A percentile compares a stretch with the other conserved stretches of the same genome.
Conservation (phyloP, 2,888 invertebrate species). For the Gnatocerus cornutus region DNA sequence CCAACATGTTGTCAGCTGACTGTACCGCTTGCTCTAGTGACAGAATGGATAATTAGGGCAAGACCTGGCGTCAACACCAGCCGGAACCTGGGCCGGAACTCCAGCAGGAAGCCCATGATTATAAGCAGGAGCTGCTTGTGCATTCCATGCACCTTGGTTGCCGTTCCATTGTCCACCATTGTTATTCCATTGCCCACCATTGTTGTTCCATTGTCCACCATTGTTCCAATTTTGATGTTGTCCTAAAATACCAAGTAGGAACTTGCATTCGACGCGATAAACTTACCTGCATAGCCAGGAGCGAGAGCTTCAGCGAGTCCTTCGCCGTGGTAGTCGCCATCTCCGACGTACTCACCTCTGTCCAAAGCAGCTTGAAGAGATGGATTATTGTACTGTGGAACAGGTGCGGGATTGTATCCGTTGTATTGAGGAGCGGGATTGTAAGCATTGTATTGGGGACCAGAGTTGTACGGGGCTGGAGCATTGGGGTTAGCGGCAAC, state of each 20-base stretch:
- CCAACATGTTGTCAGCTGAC: slow-evolving; percentile 63
- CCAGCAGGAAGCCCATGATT: slow-evolving; percentile 55
- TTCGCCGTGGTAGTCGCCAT: slow-evolving; percentile 70
- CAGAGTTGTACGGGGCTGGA: slow-evolving; percentile 56
- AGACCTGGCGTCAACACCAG: slow-evolving; percentile 68
- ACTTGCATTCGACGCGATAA: background rate
- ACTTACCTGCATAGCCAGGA: slow-evolving; percentile 48
- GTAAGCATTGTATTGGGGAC: slow-evolving; percentile 53
- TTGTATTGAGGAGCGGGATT: slow-evolving; percentile 54
- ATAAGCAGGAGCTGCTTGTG: slow-evolving; percentile 55
- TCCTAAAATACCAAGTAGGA: slow-evolving; percentile 17
- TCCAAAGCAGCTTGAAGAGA: slow-evolving; percentile 65
- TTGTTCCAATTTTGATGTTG: slow-evolving; percentile 52
- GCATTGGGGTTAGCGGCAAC: slow-evolving; percentile 67
- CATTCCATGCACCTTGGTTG: slow-evolving; percentile 54
- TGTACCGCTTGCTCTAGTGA: slow-evolving; percentile 61
- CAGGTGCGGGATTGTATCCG: slow-evolving; percentile 58
- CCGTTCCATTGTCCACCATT: too few relatives aligned
- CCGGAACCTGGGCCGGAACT: slow-evolving; percentile 65
- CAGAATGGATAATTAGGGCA: slow-evolving; percentile 71
- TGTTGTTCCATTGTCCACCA: slow-evolving; percentile 53
- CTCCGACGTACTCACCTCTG: slow-evolving; percentile 67
- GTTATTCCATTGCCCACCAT: slow-evolving; percentile 34
- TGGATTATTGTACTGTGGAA: slow-evolving; percentile 58
- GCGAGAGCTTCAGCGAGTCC: slow-evolving; percentile 70